Evolutionary conservation across 1,140 invertebrate species (phyloP).

Genomic region (Helicoverpa zea): DNA sequence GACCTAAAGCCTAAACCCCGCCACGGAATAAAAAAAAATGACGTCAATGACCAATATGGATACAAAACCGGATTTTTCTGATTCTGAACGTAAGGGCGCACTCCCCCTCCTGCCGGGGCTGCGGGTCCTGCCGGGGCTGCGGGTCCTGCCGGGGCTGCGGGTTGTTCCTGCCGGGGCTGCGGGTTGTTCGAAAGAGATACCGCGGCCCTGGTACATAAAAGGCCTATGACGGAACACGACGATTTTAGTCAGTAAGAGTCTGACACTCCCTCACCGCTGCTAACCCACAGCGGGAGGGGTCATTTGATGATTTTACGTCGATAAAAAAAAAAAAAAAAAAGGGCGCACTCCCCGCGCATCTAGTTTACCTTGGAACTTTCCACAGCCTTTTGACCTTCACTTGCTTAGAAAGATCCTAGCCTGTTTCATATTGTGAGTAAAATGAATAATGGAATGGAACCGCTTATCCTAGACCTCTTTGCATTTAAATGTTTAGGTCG

Average conservation of each 20-base stretch:
- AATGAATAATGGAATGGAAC: constrained; percentile 39
- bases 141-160: too few species aligned
- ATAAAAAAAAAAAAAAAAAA: too few species aligned
- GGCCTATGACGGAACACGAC: too few species aligned
- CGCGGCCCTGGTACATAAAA: too few species aligned
- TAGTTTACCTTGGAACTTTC: constrained; percentile 42
- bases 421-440: constrained; percentile 20
- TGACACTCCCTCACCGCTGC: too few species aligned
- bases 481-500: constrained; percentile 33
- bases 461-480: constrained; percentile 27
- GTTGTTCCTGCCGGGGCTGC: too few species aligned
- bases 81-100: constrained; percentile 30
- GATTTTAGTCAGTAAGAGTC: too few species aligned
- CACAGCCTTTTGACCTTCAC: constrained; percentile 25
- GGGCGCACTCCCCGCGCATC: constrained; percentile 15
- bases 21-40: background rate
- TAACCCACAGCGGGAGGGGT: too few species aligned
- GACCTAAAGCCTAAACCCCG: background rate
- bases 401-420: constrained; percentile 26
- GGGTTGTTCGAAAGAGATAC: too few species aligned
- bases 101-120: too few species aligned
- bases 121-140: too few species aligned
- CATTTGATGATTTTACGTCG: too few species aligned
- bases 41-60: background rate
- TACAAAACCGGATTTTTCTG: constrained; percentile 39